A percentile compares a stretch with the other conserved stretches of the same genome.
Conservation (phyloP, 1,140 invertebrate species). For the Heliothis subflexa region DNA sequence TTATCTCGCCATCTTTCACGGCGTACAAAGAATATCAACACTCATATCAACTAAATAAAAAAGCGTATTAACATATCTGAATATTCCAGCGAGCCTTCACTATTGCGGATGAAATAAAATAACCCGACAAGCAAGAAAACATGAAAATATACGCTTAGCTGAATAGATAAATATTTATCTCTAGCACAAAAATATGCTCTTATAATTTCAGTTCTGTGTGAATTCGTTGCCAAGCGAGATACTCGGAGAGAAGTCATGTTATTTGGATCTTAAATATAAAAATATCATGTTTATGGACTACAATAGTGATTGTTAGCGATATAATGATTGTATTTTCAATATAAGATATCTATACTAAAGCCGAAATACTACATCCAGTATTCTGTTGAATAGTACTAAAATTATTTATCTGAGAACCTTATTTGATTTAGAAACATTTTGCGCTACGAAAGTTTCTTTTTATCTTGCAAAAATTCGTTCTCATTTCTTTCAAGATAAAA, state of each 20-base stretch:
- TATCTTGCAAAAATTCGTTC: too few species aligned
- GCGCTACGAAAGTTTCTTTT: background rate
- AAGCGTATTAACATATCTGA: constrained; percentile 44
- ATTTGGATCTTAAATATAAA: background rate
- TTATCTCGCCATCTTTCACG: constrained; percentile 29
- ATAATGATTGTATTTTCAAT: background rate
- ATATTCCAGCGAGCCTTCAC: constrained; percentile 26
- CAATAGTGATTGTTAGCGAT: background rate
- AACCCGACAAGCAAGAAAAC: constrained; percentile 22
- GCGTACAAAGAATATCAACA: constrained; percentile 40
- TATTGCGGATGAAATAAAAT: constrained; percentile 17
- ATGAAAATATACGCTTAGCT: constrained; percentile 21
- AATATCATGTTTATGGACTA: constrained; percentile 2
- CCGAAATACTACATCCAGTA: too few species aligned
- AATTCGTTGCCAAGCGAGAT: constrained; percentile 3
- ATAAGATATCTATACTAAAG: background rate
- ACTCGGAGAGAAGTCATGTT: background rate
- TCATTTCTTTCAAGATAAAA: background rate
- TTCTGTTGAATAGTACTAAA: background rate
- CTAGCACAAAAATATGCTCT: constrained; percentile 14
- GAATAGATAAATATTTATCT: constrained; percentile 26
- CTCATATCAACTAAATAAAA: constrained; percentile 36
- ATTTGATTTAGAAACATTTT: background rate
- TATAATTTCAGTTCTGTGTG: constrained; percentile 1
- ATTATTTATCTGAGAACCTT: background rate